phyloP scores from a whole-genome alignment of 2,113 vertebrate genomes.

The mouse (Mus musculus) region GRCm39 chr2:169084001-169084500 shows the following conservation, averaged over 20 bases:
- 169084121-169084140: neutral
- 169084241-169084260: neutral
- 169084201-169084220: neutral
- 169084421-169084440: neutral
- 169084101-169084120: neutral
- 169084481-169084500: constrained; percentile 11
- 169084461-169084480: neutral
- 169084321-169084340: neutral
- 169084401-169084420: neutral
- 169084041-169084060: neutral
- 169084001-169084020: too few species aligned
- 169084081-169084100: constrained; percentile 34
- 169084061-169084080: neutral
- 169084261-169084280: neutral
- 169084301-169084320: neutral
- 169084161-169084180: neutral
- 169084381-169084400: neutral
- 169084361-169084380: neutral
- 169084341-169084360: constrained; percentile 34
- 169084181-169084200: constrained; percentile 23
- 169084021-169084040: neutral
- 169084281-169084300: neutral
- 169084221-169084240: neutral
- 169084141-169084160: neutral
- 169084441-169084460: neutral